Conservation (phyloP, 1,140 invertebrate species). For the Brachionus asplanchnoidis region DNA sequence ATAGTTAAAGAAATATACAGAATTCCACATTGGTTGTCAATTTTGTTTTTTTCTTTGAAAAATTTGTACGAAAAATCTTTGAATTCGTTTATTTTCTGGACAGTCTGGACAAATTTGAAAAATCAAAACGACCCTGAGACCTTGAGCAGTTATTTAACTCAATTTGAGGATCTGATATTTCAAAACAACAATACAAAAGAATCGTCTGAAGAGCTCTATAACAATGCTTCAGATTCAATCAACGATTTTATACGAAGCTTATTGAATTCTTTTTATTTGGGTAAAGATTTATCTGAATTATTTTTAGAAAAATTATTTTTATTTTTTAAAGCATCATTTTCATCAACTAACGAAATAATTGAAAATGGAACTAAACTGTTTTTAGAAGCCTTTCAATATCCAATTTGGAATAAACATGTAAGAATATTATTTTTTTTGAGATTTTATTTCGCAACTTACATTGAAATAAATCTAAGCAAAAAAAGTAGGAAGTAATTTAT, state of each 20-base stretch:
- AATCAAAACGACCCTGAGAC: background rate
- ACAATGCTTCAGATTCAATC: background rate
- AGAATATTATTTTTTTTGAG: background rate
- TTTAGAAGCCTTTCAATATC: slow-evolving; percentile 34
- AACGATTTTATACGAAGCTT: background rate
- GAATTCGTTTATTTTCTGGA: slow-evolving; percentile 2
- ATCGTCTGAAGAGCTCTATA: background rate
- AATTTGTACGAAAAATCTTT: background rate
- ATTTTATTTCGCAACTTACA: background rate
- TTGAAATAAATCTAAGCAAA: too few relatives aligned
- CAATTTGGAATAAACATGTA: slow-evolving; percentile 41
- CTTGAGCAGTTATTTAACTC: background rate
- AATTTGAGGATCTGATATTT: background rate
- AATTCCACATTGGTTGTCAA: background rate
- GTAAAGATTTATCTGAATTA: background rate
- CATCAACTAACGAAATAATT: background rate
- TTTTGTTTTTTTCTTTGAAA: background rate
- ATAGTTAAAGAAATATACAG: background rate
- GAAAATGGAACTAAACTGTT: background rate
- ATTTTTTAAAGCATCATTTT: background rate
- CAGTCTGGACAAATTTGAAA: background rate
- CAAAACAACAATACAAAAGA: background rate
- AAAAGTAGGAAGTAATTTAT: too few relatives aligned
- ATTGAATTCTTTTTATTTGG: background rate
- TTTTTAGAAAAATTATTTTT: background rate